Evolutionary conservation across 23 tunicate species (phyloP).

Genomic region (Trididemnum nubilum): DNA sequence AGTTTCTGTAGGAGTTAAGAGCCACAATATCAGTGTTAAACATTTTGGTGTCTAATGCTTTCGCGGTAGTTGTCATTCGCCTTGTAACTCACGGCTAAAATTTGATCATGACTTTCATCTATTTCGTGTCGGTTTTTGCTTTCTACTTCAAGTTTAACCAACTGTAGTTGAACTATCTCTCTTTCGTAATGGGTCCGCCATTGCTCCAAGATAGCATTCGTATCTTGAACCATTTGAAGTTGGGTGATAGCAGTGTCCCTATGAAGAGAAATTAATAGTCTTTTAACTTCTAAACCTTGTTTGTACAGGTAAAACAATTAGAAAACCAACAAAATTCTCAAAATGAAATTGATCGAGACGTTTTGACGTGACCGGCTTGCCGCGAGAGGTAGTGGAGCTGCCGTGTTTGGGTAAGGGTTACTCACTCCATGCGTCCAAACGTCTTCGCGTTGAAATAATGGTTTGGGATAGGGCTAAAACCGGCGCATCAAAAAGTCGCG

Average conservation of each 20-base stretch:
- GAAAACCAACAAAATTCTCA: no score
- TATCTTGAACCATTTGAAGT: conserved; percentile 91
- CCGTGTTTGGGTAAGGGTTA: no score
- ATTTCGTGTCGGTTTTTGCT: conserved; percentile 48
- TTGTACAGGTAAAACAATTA: no score
- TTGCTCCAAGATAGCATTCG: conserved; percentile 83
- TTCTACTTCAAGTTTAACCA: conserved; percentile 80
- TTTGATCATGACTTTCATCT: conserved; percentile 44
- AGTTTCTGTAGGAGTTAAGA: no score
- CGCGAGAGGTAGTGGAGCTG: no score
- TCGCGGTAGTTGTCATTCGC: neutral
- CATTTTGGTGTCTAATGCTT: no score
- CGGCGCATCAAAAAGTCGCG: no score
- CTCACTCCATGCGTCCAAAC: no score
- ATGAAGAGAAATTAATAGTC: neutral
- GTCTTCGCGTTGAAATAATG: no score
- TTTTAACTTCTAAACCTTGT: neutral
- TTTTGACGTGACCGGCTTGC: no score
- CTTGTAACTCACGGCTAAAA: conserved; percentile 62
- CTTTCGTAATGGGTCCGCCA: conserved; percentile 95
- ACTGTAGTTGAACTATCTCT: conserved; percentile 90
- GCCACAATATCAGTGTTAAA: no score
- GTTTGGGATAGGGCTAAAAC: no score
- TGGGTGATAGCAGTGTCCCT: conserved; percentile 91
- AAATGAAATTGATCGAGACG: conserved; percentile 3